A percentile compares a stretch with the other conserved stretches of the same genome.
phyloP scores from a whole-genome alignment of 2,797 vertebrate species.

The Antrozous pallidus region DNA sequence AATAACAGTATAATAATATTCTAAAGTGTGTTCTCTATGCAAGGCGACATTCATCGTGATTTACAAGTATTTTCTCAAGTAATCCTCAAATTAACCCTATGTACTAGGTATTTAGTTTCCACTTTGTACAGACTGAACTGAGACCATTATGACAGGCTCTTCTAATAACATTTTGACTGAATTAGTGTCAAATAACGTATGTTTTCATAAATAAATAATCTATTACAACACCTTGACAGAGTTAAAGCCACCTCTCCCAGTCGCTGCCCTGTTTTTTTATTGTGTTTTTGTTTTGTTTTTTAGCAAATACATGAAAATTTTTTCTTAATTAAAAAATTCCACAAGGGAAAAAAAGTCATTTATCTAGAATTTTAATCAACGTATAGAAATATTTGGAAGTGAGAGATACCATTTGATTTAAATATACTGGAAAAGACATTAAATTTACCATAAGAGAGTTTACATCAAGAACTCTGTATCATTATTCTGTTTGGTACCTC shows the following conservation, averaged over 20 bases:
- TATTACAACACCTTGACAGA: neutral
- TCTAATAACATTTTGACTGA: neutral
- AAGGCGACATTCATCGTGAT: neutral
- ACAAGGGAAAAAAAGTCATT: neutral
- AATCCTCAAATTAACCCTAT: neutral
- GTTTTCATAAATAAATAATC: neutral
- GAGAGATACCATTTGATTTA: neutral
- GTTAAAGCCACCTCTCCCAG: neutral
- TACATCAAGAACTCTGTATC: neutral
- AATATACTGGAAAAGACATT: neutral
- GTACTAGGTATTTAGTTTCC: neutral
- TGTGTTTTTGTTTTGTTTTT: neutral
- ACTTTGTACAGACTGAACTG: neutral
- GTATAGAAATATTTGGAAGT: neutral
- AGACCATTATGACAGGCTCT: neutral
- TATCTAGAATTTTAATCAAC: neutral
- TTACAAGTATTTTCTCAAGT: neutral
- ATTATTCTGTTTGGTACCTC: neutral
- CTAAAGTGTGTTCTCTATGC: neutral
- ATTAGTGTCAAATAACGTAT: neutral
- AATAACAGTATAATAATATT: neutral
- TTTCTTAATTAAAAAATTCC: neutral
- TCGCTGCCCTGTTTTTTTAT: neutral
- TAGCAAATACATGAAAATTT: neutral
- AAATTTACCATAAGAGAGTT: neutral